Percentiles rank a stretch among this genome's conserved stretches.
Conservation (phyloP, 2,888 invertebrate species). For the Drosophila monieri region DNA sequence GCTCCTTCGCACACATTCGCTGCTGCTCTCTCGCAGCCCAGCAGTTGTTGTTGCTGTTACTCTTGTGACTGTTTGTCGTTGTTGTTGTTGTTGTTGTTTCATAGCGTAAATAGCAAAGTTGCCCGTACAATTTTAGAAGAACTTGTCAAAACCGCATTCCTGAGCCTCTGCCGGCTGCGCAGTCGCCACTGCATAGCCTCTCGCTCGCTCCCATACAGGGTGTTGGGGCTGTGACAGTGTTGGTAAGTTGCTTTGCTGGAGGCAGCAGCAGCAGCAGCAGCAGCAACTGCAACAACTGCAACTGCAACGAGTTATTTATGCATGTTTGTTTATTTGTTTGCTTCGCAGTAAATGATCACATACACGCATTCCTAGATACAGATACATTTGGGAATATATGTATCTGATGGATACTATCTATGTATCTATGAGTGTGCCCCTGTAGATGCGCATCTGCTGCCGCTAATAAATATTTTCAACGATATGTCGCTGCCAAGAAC, state of each 20-base stretch:
- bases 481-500: constrained; percentile 45
- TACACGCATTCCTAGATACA: constrained; percentile 52
- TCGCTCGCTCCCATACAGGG: constrained; percentile 11
- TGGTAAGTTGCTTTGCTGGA: constrained; percentile 71
- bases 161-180: constrained; percentile 65
- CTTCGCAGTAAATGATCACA: constrained; percentile 80
- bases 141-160: constrained; percentile 84
- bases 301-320: constrained; percentile 79
- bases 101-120: constrained; percentile 82
- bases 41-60: constrained; percentile 23
- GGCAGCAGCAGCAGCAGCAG: constrained; percentile 55
- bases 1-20: constrained; percentile 76
- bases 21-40: constrained; percentile 35
- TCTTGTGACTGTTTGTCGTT: neutral
- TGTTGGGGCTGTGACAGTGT: constrained; percentile 19
- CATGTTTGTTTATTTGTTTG: constrained; percentile 79
- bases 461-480: constrained; percentile 40
- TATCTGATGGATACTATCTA: neutral
- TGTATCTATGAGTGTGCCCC: constrained; percentile 15
- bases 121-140: constrained; percentile 83
- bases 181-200: constrained; percentile 35
- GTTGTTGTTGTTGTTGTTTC: constrained; percentile 64
- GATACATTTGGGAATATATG: constrained; percentile 1
- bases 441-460: constrained; percentile 45
- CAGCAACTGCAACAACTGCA: constrained; percentile 54